Evolutionary conservation across 2,113 vertebrate species (phyloP), one percentile per base, ranked within the genome.

Genomic region (Macaca mulatta): DNA sequence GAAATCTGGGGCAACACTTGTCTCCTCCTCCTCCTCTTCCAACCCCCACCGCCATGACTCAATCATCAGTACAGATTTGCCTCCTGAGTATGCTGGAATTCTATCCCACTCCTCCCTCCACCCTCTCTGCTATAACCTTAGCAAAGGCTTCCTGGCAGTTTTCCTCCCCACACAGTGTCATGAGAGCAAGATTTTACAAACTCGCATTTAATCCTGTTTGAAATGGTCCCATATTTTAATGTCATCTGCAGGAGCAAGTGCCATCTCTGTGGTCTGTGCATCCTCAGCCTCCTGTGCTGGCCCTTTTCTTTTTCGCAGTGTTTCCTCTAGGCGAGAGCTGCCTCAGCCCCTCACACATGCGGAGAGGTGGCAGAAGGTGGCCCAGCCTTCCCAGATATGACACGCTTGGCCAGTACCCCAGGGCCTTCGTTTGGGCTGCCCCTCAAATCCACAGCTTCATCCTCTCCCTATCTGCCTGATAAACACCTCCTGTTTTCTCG

Each of bases 221-320:
- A 80, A 90, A 16, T 17, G 32, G 90, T 50, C 23, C 22, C 5
- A 1, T 23, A 40, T 14, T 64, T 85, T 38, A 25, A 59, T 18
- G 32, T 1, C 8, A 14, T 8, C 30, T 38, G 1, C 27, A 40
- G 35, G 86, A 38, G 75, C 35, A 17, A 43, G 35, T 12, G 74
- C 20, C 18, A 0, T 14, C 43, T 30, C 25, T 35, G 43, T 8
- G 1, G 27, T 2, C 30, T 17, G 40, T 2, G 1, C 2, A 6
- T 30, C 12, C 38, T 10, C 0, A 17, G 25, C 4, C 57, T 12
- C 30, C 18, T 23, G 5, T 22, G 35, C 43, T 50, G 30, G 12
- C 18, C 35, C 48, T 5, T 22, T 16, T 35, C 32, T 18, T 59
- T 7, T 45, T 70, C 6, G 27, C 59, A 38, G 72, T 55, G 16